These are phyloP conservation scores for Lutra lutra DNA, from an alignment of 2,797 vertebrate genomes.

Conservation along the genomic window DNA sequence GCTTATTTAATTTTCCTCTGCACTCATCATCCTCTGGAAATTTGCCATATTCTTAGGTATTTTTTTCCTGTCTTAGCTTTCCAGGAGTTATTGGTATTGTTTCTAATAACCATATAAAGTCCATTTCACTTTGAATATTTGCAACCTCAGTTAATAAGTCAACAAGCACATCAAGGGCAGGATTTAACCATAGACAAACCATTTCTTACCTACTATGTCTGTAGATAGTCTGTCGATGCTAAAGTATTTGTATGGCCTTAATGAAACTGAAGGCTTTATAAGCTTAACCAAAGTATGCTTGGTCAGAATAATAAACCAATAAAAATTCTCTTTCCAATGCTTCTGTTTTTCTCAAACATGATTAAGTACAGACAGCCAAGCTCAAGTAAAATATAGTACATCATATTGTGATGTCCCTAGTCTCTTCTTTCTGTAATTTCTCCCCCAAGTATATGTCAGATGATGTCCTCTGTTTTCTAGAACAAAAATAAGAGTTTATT, in stretches of 20 bases:
- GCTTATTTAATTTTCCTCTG: not conserved
- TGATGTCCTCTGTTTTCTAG: not conserved
- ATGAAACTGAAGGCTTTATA: not conserved
- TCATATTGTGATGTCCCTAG: not conserved
- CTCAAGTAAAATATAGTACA: not conserved
- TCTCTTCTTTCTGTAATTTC: not conserved
- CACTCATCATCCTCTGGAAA: not conserved
- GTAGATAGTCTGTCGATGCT: not conserved
- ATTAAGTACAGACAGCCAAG: not conserved
- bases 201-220: not conserved
- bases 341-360: not conserved
- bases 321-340: not conserved
- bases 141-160: not conserved
- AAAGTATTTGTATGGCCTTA: not conserved
- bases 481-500: not conserved
- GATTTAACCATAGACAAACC: not conserved
- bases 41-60: not conserved
- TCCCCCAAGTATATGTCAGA: not conserved
- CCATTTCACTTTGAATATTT: not conserved
- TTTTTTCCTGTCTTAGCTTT: not conserved
- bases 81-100: not conserved
- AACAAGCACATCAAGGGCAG: not conserved
- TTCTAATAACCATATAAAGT: not conserved
- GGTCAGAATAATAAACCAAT: not conserved
- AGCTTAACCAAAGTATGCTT: not conserved